These are phyloP conservation scores for Dryadula phaetusa DNA, from an alignment of 2,888 invertebrate genomes.

Conservation along the genomic window DNA sequence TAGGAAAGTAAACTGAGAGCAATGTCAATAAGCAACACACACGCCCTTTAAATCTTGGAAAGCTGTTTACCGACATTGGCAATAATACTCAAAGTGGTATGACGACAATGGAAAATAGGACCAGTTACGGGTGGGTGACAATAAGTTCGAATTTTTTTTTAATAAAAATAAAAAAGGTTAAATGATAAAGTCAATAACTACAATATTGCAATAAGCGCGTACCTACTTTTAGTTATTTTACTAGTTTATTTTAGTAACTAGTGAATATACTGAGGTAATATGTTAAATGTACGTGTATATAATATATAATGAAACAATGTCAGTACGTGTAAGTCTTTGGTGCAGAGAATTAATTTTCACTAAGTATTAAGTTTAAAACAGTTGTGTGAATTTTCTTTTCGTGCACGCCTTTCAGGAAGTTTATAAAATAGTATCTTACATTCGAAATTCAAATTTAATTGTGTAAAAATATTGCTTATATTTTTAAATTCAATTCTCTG, in stretches of 20 bases:
- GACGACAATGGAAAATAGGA: conserved; percentile 57
- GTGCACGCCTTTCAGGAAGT: not conserved
- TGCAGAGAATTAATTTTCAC: not conserved
- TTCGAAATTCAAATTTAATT: not conserved
- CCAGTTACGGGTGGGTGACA: conserved; percentile 48
- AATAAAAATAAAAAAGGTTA: conserved; percentile 6
- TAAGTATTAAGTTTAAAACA: not conserved
- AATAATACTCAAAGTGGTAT: conserved; percentile 53
- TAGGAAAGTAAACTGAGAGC: conserved; percentile 29
- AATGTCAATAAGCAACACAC: conserved; percentile 35
- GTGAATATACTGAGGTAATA: too few species aligned
- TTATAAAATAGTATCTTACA: not conserved
- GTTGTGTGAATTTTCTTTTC: not conserved
- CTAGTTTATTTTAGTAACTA: too few species aligned
- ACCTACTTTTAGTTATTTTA: too few species aligned
- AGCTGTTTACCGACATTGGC: conserved; percentile 60
- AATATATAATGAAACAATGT: too few species aligned
- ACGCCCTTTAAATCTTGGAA: conserved; percentile 59
- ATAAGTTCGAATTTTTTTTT: conserved; percentile 39
- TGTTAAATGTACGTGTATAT: too few species aligned
- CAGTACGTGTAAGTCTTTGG: too few species aligned
- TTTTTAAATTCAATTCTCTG: not conserved
- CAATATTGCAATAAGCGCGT: too few species aligned
- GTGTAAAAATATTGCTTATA: not conserved
- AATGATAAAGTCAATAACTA: not conserved